Evolutionary conservation across 2,888 invertebrate genomes (phyloP).

Genomic region (Cryptus armator): DNA sequence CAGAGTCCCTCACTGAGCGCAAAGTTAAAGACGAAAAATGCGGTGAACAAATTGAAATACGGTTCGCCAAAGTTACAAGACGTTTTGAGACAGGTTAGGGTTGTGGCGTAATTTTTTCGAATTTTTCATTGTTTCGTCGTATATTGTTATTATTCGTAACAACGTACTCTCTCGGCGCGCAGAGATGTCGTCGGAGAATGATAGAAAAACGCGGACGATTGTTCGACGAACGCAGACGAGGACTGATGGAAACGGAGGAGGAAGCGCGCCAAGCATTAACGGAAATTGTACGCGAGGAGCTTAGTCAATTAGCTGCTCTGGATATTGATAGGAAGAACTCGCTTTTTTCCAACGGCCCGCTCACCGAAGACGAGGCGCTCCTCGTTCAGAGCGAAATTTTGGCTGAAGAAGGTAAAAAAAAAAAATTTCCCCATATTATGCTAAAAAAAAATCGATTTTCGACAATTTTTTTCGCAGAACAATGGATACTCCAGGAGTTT

Average conservation of each 20-base stretch:
- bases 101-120: neutral
- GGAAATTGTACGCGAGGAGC: conserved; percentile 80
- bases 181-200: conserved; percentile 81
- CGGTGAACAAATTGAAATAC: conserved; percentile 77
- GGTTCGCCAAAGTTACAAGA: conserved; percentile 84
- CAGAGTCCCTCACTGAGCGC: conserved; percentile 71
- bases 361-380: conserved; percentile 77
- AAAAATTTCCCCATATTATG: neutral
- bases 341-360: conserved; percentile 52
- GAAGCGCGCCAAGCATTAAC: conserved; percentile 75
- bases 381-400: conserved; percentile 77
- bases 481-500: conserved; percentile 82
- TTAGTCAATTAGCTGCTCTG: conserved; percentile 73
- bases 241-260: conserved; percentile 68
- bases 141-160: neutral
- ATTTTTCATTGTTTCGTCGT: neutral
- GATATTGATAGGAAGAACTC: conserved; percentile 30
- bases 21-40: conserved; percentile 77
- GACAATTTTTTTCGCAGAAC: conserved; percentile 71
- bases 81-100: conserved; percentile 81
- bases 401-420: conserved; percentile 77
- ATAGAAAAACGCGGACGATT: conserved; percentile 78
- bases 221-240: conserved; percentile 77
- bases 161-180: too few species aligned
- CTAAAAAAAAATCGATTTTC: neutral